Evolutionary conservation across 2,888 invertebrate species (phyloP), one percentile per base, ranked within the genome.

Genomic region (Drosophila colorata): DNA sequence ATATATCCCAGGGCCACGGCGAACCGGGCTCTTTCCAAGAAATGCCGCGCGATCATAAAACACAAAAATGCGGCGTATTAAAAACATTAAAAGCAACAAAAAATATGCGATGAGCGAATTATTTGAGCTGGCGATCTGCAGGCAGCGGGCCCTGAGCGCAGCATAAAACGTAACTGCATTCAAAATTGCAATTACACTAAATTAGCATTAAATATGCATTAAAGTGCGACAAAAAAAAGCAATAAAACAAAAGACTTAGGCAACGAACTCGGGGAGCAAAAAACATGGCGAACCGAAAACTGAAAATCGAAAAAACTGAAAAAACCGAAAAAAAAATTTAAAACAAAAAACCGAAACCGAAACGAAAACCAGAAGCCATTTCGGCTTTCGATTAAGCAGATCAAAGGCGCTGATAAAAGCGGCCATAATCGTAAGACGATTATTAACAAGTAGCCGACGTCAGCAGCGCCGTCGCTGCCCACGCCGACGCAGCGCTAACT

Each of bases 301-400:
- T 13, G 23, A 59, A 74, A 65, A 37, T 44, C 18, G 41, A 59
- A 73, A 59, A 73, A 56, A 38, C 41, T 44, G 35, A 73, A 56
- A 38, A 49, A 52, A 35, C 31, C 43, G 14, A 53, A 55, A 58
- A n/a, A 25, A 28, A 40, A 41, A 44, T 23, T 47, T 23, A 8
- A 16, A 37, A 4, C 25, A 33, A 47, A 31, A 28, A 40, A 66
- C 43, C 7, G 41, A 59, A 58, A 63, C 55, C 65, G 59, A 68
- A 77, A 64, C 78, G 73, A 90, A 87, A 90, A 90, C 91, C 90
- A 91, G 90, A 89, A 91, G 90, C 91, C 84, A 85, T 89, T 90
- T 89, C 88, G 91, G 90, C 89, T 83, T 90, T 91, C 91, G 87
- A 89, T 90, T 87, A 91, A 85, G 89, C 75, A 89, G 91, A 91